A percentile compares a stretch with the other conserved stretches of the same genome.
phyloP scores from a whole-genome alignment of 1,140 invertebrate species.

The Drosophila quadrilineata region DNA sequence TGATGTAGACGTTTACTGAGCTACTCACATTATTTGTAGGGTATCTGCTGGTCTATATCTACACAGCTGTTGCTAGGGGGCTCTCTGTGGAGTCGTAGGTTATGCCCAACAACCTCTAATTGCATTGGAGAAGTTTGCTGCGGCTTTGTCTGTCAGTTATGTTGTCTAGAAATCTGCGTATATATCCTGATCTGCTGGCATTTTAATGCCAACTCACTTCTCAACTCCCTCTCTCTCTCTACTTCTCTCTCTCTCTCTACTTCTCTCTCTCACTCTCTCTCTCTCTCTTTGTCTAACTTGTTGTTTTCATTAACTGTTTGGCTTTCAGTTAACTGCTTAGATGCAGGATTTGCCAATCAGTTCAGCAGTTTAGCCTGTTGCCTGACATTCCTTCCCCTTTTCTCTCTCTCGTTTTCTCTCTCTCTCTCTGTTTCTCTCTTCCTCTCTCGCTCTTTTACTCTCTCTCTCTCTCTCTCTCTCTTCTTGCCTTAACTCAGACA shows the following conservation, averaged over 20 bases:
- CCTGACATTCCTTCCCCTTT: neutral
- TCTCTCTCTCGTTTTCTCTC: conserved; percentile 14
- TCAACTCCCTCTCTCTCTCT: too few species aligned
- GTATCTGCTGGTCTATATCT: neutral
- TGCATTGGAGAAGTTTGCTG: conserved; percentile 20
- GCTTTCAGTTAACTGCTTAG: conserved; percentile 64
- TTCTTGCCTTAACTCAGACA: conserved; percentile 1
- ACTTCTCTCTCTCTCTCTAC: neutral
- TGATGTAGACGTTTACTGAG: too few species aligned
- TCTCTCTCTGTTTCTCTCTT: neutral
- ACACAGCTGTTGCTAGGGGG: too few species aligned
- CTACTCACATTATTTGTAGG: too few species aligned
- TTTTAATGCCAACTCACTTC: conserved; percentile 22
- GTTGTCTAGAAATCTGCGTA: neutral
- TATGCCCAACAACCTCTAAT: conserved; percentile 32
- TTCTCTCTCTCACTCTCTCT: neutral
- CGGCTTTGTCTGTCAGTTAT: conserved; percentile 34
- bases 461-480: conserved; percentile 5
- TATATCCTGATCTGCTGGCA: conserved; percentile 22
- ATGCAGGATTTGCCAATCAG: conserved; percentile 70
- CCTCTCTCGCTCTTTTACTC: conserved; percentile 1
- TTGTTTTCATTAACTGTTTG: conserved; percentile 47
- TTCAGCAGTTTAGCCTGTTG: conserved; percentile 9
- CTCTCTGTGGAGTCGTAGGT: too few species aligned
- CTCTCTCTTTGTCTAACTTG: conserved; percentile 11